Evolutionary conservation across 2,888 invertebrate genomes (phyloP).

Genomic region (Chromoteleia sp.): DNA sequence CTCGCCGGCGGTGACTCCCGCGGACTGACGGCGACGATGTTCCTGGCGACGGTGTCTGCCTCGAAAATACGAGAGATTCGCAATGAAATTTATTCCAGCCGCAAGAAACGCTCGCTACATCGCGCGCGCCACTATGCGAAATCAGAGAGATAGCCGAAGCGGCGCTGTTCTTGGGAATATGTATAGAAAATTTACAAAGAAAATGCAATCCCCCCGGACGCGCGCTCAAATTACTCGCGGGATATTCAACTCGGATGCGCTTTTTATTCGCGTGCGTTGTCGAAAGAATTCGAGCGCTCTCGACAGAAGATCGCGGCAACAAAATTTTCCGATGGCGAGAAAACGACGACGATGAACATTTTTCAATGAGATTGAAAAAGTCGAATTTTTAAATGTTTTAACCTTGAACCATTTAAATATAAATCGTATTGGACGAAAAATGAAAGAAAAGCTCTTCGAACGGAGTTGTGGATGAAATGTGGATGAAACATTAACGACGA

Average conservation of each 20-base stretch:
- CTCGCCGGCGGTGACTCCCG: constrained; percentile 64
- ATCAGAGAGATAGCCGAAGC: constrained; percentile 52
- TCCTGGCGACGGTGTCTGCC: constrained; percentile 65
- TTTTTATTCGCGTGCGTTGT: constrained; percentile 19
- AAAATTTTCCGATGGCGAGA: no score
- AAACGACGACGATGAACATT: no score
- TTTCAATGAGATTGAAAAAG: no score
- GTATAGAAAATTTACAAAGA: constrained; percentile 57
- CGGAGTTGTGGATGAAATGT: no score
- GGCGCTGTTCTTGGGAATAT: constrained; percentile 42
- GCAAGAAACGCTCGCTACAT: constrained; percentile 67
- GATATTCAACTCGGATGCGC: constrained; percentile 24
- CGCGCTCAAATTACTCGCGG: constrained; percentile 37
- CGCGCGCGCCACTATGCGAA: constrained; percentile 45
- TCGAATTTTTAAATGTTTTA: no score
- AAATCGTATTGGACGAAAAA: no score
- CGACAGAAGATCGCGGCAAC: no score
- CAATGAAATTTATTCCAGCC: constrained; percentile 70
- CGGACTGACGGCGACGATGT: constrained; percentile 70
- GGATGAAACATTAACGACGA: no score
- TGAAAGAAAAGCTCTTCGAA: no score
- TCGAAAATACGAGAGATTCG: constrained; percentile 68
- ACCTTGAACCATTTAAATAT: no score
- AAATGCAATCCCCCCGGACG: constrained; percentile 43
- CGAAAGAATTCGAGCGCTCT: no score